These are phyloP conservation scores for Lagenorhynchus albirostris DNA, from an alignment of 2,113 vertebrate genomes.

Conservation along the genomic window DNA sequence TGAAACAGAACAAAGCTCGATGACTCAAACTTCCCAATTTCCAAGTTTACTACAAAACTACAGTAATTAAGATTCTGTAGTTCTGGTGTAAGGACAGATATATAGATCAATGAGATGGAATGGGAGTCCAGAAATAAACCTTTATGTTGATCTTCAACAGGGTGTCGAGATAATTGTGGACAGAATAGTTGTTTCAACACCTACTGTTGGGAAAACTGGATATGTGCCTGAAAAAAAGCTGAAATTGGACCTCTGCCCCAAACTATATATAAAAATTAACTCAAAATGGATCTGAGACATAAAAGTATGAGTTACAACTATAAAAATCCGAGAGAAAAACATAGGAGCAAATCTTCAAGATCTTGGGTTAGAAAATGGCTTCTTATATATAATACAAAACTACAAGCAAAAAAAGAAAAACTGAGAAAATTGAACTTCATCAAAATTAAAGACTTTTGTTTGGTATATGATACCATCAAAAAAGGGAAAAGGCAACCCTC, in stretches of 20 bases:
- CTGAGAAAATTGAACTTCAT: neutral
- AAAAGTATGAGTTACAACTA: neutral
- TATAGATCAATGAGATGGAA: neutral
- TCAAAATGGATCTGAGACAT: neutral
- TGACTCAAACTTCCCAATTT: neutral
- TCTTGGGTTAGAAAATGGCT: neutral
- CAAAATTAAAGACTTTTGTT: neutral
- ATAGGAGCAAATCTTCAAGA: neutral
- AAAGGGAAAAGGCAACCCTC: neutral
- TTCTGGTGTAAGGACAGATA: neutral
- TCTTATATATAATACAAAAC: neutral
- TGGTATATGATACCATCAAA: neutral
- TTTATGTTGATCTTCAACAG: neutral
- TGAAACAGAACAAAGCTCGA: neutral
- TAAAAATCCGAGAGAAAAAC: neutral
- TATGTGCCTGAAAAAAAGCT: neutral
- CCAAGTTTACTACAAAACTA: neutral
- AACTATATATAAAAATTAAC: neutral
- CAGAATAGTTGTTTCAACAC: neutral
- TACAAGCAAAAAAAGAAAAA: neutral
- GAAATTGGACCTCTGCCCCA: neutral
- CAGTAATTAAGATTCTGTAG: neutral
- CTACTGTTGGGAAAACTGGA: neutral
- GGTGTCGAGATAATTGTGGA: neutral
- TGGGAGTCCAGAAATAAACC: neutral